A percentile compares a stretch with the other conserved stretches of the same genome.
These are phyloP conservation scores for Pangasius djambal DNA, from an alignment of 2,797 vertebrate species.

Conservation along the genomic window DNA sequence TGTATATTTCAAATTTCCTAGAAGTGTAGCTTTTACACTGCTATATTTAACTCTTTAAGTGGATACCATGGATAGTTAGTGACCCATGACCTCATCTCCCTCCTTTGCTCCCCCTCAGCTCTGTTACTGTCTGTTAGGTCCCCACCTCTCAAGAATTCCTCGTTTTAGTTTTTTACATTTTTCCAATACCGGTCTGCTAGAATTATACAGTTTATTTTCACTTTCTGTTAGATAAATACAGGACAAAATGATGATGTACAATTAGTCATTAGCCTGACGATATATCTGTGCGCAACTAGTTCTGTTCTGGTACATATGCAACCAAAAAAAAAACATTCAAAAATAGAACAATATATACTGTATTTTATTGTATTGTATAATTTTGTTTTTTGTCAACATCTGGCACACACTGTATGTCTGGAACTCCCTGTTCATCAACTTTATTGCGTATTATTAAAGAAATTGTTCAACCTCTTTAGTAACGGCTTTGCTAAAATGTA, in stretches of 20 bases:
- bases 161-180: background rate
- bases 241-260: background rate
- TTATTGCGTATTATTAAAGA: background rate
- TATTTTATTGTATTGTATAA: background rate
- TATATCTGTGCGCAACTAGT: background rate
- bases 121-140: too few species aligned
- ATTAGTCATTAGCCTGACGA: background rate
- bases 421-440: background rate
- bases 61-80: background rate
- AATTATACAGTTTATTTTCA: background rate
- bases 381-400: background rate
- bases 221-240: too few species aligned
- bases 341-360: background rate
- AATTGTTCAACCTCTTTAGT: background rate
- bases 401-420: background rate
- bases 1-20: slow-evolving; percentile 19
- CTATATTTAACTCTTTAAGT: background rate
- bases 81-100: background rate
- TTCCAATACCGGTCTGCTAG: background rate
- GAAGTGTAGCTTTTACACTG: slow-evolving; percentile 4
- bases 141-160: background rate
- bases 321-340: background rate
- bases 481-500: background rate
- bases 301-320: background rate
- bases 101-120: background rate